Conservation (phyloP, 1,140 invertebrate genomes). For the Armadillidium nasatum region DNA sequence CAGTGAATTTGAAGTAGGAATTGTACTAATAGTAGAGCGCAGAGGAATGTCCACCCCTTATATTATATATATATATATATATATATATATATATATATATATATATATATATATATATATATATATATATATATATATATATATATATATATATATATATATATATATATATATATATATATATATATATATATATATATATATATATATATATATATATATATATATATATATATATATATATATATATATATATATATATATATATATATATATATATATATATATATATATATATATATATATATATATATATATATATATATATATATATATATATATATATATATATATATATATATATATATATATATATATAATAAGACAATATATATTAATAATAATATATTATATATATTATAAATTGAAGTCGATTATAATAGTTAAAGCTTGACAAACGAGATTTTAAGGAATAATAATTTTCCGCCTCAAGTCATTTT, state of each 20-base stretch:
- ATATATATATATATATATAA: constrained; percentile 8
- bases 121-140: constrained; percentile 14
- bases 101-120: constrained; percentile 4
- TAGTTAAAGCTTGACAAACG: no score
- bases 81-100: background rate
- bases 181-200: constrained; percentile 9
- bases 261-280: background rate
- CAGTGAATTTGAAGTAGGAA: no score
- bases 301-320: no score
- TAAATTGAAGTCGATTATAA: no score
- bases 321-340: constrained; percentile 11
- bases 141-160: constrained; percentile 6
- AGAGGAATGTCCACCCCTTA: no score
- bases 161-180: background rate
- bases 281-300: background rate
- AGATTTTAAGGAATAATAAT: no score
- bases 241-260: constrained; percentile 2
- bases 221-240: constrained; percentile 15
- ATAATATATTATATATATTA: background rate
- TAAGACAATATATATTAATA: no score
- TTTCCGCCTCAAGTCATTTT: no score
- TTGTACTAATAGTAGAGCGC: no score
- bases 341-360: constrained; percentile 15
- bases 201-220: constrained; percentile 11
- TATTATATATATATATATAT: no score